Conservation (phyloP, 2,113 vertebrate species). For the Azemiops feae region DNA sequence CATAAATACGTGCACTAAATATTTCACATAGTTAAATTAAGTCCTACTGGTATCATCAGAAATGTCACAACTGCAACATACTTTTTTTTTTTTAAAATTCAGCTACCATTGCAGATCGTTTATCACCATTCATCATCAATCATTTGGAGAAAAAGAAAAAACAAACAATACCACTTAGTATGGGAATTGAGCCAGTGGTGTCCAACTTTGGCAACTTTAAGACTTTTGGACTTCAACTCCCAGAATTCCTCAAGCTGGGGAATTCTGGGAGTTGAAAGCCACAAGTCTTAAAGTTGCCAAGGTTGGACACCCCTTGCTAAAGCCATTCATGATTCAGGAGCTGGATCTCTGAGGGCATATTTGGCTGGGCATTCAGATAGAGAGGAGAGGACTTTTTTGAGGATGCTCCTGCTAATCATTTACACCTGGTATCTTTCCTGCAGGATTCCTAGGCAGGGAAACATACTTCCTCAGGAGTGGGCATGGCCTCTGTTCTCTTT, state of each 20-base stretch:
- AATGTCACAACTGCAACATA: neutral
- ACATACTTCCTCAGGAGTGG: neutral
- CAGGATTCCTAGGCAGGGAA: neutral
- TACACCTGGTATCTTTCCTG: neutral
- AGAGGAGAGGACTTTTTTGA: neutral
- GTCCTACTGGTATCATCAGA: neutral
- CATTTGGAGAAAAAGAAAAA: neutral
- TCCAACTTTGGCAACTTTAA: neutral
- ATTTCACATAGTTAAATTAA: neutral
- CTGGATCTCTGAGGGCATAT: neutral
- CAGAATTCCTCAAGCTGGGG: neutral
- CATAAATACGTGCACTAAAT: slow-evolving; percentile 23
- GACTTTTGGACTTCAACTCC: neutral
- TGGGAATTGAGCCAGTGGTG: neutral
- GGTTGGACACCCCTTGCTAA: neutral
- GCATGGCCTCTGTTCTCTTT: neutral
- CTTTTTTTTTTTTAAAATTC: neutral
- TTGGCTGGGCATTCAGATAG: neutral
- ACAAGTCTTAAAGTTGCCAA: neutral
- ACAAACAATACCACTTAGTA: neutral
- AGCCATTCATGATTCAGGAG: neutral
- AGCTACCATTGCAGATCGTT: neutral
- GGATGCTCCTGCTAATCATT: neutral
- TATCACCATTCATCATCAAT: neutral
- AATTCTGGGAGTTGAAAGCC: neutral